Conservation (phyloP, 2,113 vertebrate species). For the Actenoides hombroni region DNA sequence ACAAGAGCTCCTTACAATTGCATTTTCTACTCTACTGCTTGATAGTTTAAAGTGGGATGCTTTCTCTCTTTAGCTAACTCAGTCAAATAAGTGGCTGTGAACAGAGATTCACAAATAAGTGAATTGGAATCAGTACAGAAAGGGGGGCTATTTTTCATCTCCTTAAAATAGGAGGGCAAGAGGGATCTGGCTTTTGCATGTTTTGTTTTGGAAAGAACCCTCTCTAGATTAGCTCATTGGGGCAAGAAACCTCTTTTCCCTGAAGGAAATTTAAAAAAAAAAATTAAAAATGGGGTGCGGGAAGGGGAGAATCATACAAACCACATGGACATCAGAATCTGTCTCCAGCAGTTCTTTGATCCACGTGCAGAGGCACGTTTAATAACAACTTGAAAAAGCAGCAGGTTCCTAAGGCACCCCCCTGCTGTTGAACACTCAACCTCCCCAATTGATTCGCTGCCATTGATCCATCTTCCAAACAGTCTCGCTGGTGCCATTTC, state of each 20-base stretch:
- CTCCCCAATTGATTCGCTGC: background rate
- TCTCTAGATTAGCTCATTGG: conserved; percentile 66
- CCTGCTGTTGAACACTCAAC: background rate
- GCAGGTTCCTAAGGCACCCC: conserved; percentile 22
- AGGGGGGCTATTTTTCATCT: background rate
- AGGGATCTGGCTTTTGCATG: conserved; percentile 59
- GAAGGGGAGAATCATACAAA: background rate
- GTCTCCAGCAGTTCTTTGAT: conserved; percentile 28
- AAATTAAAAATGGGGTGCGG: background rate
- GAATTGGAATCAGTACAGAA: background rate
- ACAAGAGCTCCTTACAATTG: conserved; percentile 12
- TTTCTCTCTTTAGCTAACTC: conserved; percentile 3
- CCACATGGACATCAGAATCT: background rate
- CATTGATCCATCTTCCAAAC: conserved; percentile 9
- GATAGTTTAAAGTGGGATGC: conserved; percentile 9
- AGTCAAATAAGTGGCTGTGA: conserved; percentile 11
- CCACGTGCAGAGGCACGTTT: background rate
- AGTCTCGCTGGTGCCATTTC: conserved; percentile 6
- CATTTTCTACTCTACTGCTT: background rate
- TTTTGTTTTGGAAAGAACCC: conserved; percentile 67
- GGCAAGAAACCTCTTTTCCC: conserved; percentile 28
- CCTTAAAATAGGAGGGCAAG: conserved; percentile 59
- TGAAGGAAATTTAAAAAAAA: background rate
- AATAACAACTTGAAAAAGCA: background rate
- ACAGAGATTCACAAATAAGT: background rate